Conservation (phyloP, 2,113 vertebrate genomes). For the Megaleporinus macrocephalus region DNA sequence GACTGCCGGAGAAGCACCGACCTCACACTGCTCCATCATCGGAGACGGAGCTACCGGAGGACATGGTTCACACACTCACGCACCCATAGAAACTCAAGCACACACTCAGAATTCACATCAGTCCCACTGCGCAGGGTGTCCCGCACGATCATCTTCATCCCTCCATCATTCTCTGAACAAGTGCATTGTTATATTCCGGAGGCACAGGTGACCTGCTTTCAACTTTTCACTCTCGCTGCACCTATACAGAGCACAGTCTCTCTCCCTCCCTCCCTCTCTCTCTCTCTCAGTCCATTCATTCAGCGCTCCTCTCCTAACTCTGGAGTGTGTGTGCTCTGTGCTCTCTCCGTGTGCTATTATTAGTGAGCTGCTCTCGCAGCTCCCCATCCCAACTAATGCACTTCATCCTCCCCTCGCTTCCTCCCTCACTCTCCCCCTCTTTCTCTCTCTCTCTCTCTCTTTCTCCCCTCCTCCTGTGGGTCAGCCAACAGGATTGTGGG, state of each 20-base stretch:
- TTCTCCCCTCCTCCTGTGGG: conserved; percentile 51
- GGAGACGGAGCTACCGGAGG: not conserved
- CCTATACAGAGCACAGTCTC: not conserved
- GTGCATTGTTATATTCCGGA: too few species aligned
- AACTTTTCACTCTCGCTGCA: conserved; percentile 30
- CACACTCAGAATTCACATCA: not conserved
- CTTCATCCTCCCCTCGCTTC: conserved; percentile 8
- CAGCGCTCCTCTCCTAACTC: not conserved
- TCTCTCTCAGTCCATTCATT: conserved; percentile 4
- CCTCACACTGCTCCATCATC: conserved; percentile 90
- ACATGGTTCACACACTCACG: not conserved
- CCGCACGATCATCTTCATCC: not conserved
- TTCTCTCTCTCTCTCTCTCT: conserved; percentile 8
- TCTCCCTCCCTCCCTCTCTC: conserved; percentile 26
- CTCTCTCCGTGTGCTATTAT: not conserved
- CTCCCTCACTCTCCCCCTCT: not conserved
- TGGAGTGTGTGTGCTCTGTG: not conserved
- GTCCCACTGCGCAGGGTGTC: not conserved
- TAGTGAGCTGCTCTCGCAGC: not conserved
- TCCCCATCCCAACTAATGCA: not conserved
- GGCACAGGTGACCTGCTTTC: conserved; percentile 2
- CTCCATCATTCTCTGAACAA: not conserved
- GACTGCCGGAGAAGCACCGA: conserved; percentile 80
- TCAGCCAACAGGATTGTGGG: conserved; percentile 64
- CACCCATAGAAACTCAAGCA: not conserved